Evolutionary conservation across 2,888 invertebrate genomes (phyloP).

Genomic region (Pinctada fucata): DNA sequence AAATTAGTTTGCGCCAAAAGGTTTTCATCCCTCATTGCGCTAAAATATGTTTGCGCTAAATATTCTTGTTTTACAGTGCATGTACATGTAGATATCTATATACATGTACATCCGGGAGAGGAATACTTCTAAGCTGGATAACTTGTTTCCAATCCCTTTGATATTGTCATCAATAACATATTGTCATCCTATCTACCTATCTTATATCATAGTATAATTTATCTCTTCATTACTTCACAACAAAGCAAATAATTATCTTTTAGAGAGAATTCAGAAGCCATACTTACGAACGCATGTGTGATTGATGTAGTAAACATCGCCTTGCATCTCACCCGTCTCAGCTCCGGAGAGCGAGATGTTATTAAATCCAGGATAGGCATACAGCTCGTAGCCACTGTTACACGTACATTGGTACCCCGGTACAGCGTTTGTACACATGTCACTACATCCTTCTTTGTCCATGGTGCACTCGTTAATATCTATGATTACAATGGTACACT

Average conservation of each 20-base stretch:
- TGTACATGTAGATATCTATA: no score
- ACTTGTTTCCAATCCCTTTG: no score
- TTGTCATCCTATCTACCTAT: not conserved
- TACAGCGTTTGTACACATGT: constrained; percentile 14
- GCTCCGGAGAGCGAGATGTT: constrained; percentile 38
- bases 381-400: constrained; percentile 38
- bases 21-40: no score
- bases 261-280: no score
- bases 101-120: no score
- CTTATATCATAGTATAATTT: not conserved
- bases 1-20: no score
- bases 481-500: constrained; percentile 25
- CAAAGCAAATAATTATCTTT: not conserved
- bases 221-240: not conserved
- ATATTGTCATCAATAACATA: no score
- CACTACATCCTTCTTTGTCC: constrained; percentile 38
- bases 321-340: constrained; percentile 22
- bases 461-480: constrained; percentile 48
- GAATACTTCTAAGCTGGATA: no score
- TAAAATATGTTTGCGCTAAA: no score
- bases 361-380: constrained; percentile 27
- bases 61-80: no score
- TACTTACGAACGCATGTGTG: constrained; percentile 57
- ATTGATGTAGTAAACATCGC: constrained; percentile 44
- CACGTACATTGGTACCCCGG: constrained; percentile 40